Evolutionary conservation across 2,888 invertebrate genomes (phyloP).

Genomic region (Hirtodrosophila duncani): DNA sequence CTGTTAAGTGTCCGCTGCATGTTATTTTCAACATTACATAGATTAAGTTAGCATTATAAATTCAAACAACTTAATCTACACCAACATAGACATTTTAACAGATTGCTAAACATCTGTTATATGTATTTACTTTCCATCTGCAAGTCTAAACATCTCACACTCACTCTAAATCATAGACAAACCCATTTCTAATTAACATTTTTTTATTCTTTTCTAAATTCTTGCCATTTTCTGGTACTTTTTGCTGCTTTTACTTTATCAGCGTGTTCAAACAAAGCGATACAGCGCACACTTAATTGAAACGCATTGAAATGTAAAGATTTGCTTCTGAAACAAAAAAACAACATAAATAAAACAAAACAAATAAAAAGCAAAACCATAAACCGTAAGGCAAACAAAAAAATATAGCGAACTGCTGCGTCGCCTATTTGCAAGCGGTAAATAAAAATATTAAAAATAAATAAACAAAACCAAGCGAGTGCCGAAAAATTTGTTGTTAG

Average conservation of each 20-base stretch:
- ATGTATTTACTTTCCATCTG: too few species aligned
- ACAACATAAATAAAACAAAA: constrained; percentile 45
- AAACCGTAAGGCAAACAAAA: constrained; percentile 22
- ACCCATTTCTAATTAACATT: too few species aligned
- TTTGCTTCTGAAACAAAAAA: constrained; percentile 32
- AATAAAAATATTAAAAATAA: constrained; percentile 62
- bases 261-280: constrained; percentile 24
- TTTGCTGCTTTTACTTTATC: background rate
- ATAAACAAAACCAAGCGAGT: constrained; percentile 43
- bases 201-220: too few species aligned
- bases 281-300: constrained; percentile 44
- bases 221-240: too few species aligned
- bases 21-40: too few species aligned
- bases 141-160: too few species aligned
- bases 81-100: too few species aligned
- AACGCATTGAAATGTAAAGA: constrained; percentile 56
- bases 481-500: constrained; percentile 27
- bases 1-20: too few species aligned
- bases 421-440: constrained; percentile 45
- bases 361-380: constrained; percentile 16
- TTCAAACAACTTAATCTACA: too few species aligned
- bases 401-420: constrained; percentile 4
- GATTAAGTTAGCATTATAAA: too few species aligned
- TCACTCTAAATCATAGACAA: too few species aligned
- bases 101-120: too few species aligned